Evolutionary conservation across 2,888 invertebrate genomes (phyloP), one percentile per base, ranked within the genome.

Genomic region (Rosalia funebris): DNA sequence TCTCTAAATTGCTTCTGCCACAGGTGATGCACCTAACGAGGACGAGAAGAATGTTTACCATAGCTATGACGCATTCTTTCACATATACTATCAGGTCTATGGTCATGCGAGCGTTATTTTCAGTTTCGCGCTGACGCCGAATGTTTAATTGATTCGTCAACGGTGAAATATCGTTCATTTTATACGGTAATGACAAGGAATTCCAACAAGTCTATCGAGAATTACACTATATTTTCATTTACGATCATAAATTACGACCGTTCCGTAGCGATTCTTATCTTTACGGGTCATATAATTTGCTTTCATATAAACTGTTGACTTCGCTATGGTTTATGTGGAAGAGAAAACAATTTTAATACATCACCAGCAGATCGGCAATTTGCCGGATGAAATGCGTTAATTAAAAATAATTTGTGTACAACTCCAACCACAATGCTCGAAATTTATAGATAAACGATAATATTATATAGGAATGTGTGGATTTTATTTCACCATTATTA

Each of bases 261-360:
- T 52, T 64, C 48, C 58, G 46, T 44, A 41, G 15, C 9, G 37
- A 53, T 53, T 53, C 37, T 60, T 60, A 60, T 60, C 60, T 63
- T 52, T 36, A 63, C 57, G 45, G 59, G 48, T 63, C 59, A 63
- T 63, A 59, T 56, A 62, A 59, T 58, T 56, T 56, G 58, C 47
- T 39, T 52, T 34, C 41, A 59, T 41, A 42, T 36, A 55, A 62
- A 59, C 47, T 42, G 47, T 48, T 36, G 15, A 10, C 46, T n/a
- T n/a, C n/a, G n/a, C n/a, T n/a, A n/a, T n/a, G n/a, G n/a, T n/a
- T n/a, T n/a, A n/a, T n/a, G n/a, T n/a, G 46, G 37, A 56, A 32
- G 42, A 50, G 41, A 56, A 52, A 46, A 59, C 63, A 57, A 36
- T 42, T 57, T 53, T 34, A 56, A 63, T 63, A 42, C 59, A 59